Conservation (phyloP, 2,113 vertebrate species). For the Plecturocebus donacophilus region DNA sequence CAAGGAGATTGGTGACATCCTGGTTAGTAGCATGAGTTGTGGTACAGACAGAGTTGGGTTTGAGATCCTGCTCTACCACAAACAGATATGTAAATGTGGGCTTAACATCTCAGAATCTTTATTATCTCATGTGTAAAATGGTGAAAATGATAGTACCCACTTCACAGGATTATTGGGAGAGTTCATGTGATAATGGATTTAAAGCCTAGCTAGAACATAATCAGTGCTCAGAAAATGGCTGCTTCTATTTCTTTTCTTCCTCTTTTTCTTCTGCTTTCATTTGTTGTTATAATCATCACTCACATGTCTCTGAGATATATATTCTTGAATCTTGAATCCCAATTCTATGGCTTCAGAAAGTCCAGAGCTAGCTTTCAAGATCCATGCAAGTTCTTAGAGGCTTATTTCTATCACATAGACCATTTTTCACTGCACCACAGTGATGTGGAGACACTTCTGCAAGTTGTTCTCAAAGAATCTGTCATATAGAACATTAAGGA, state of each 20-base stretch:
- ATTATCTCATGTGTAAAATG: not conserved
- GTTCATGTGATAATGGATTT: not conserved
- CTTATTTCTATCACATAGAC: not conserved
- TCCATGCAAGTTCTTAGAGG: not conserved
- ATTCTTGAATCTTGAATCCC: not conserved
- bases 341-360: not conserved
- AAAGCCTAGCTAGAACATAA: not conserved
- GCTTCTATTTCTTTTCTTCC: not conserved
- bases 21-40: not conserved
- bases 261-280: not conserved
- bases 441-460: not conserved
- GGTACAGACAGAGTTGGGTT: not conserved
- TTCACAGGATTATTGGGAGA: not conserved
- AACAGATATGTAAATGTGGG: not conserved
- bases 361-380: not conserved
- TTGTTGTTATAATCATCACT: not conserved
- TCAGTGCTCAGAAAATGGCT: not conserved
- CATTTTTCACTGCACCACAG: not conserved
- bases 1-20: not conserved
- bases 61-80: not conserved
- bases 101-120: not conserved
- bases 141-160: not conserved
- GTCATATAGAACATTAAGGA: accelerated
- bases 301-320: not conserved
- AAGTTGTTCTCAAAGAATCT: not conserved